Percentiles rank a stretch among this genome's conserved stretches.
phyloP scores from a whole-genome alignment of 1,140 invertebrate species.

The Drosophila truncata region DNA sequence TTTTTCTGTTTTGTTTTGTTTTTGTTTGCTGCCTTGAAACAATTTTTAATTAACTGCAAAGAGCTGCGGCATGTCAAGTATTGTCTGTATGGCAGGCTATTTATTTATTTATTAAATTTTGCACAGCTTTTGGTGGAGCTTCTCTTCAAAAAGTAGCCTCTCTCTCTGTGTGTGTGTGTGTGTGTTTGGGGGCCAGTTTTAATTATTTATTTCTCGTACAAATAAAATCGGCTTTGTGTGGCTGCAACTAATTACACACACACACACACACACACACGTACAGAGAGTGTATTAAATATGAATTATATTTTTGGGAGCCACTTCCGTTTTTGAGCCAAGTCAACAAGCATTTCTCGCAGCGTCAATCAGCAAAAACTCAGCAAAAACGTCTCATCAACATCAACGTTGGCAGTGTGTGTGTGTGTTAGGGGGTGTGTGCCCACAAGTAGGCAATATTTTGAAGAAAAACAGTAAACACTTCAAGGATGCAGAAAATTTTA shows the following conservation, averaged over 20 bases:
- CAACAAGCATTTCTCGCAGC: constrained; percentile 37
- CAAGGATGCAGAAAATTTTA: not conserved
- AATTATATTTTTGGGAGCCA: constrained; percentile 50
- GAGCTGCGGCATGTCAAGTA: constrained; percentile 26
- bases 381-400: constrained; percentile 39
- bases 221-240: constrained; percentile 22
- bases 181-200: constrained; percentile 19
- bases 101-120: constrained; percentile 55
- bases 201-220: constrained; percentile 48
- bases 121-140: constrained; percentile 38
- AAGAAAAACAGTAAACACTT: not conserved
- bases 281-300: constrained; percentile 31
- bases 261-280: constrained; percentile 13
- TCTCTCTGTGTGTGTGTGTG: too few species aligned
- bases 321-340: constrained; percentile 34
- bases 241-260: constrained; percentile 26
- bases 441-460: constrained; percentile 23
- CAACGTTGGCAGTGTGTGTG: constrained; percentile 8
- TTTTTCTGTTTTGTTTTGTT: not conserved
- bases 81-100: constrained; percentile 24
- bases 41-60: constrained; percentile 54
- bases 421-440: not conserved
- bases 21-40: constrained; percentile 6
- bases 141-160: not conserved
- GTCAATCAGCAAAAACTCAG: constrained; percentile 37